Base-by-base conservation (phyloP, 2,888 invertebrate species). In the Drosophila falleni region DNA sequence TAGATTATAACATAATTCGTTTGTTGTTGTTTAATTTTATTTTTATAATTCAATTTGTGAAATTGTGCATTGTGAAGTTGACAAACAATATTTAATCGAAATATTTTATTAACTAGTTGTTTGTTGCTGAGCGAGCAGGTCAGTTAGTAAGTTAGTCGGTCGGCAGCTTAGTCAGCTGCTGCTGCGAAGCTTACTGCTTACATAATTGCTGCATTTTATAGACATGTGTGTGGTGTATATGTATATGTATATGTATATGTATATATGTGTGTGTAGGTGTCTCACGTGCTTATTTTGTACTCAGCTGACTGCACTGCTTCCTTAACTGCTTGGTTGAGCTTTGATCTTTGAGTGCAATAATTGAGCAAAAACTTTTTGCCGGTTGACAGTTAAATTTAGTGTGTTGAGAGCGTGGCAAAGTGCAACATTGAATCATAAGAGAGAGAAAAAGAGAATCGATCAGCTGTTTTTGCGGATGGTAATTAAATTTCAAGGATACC, bases 161-260 rank as follows among this genome's bases (percentile, higher is more conserved):
- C 35, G 47, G n/a, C 15, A 37, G 54, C 29, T 65, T 39, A 60
- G 70, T 46, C 54, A 61, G 70, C 65, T 64, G 66, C 54, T 66
- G 55, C 41, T 54, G 29, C 33, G 19, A 39, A 31, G 35, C 9
- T 19, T 31, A 11, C 26, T 56, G 71, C 76, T 76, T 76, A 76
- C 73, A 76, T 76, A 76, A 76, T 73, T 76, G 73, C 62, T 62
- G 73, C 70, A 65, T 47, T 53, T 47, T 13, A 19, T 26, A 59
- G 2, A 1, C 37, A 26, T 50, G 29, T 35, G 10, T 11, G 26
- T 29, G 5, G 13, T 42, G 10, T 33, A 33, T 39, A 44, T 55
- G 35, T 19, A 37, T 15, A 23, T 16, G 31, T n/a, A 23, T 23
- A 19, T 19, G 2, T 19, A 19, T 19, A 19, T 19, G 19, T 19